Conservation (phyloP, 2,888 invertebrate species). For the Celastrina argiolus region DNA sequence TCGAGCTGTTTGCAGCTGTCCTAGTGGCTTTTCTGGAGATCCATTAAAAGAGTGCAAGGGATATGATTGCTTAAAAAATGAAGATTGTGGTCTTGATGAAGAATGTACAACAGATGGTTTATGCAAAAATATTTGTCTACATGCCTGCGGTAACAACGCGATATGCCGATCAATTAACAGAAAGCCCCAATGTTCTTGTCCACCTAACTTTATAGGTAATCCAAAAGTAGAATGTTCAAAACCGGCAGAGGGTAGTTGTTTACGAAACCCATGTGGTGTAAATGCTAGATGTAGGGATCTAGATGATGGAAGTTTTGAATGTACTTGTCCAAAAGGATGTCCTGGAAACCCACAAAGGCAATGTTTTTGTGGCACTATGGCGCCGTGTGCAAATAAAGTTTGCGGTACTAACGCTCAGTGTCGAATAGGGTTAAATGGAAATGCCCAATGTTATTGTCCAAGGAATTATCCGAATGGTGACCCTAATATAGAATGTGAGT, state of each 20-base stretch:
- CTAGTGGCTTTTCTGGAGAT: slow-evolving; percentile 90
- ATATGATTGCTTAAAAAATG: slow-evolving; percentile 86
- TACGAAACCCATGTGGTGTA: slow-evolving; percentile 89
- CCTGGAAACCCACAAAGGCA: slow-evolving; percentile 88
- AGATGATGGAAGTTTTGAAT: slow-evolving; percentile 86
- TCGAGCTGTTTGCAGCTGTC: slow-evolving; percentile 90
- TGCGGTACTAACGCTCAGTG: slow-evolving; percentile 92
- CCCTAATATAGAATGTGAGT: slow-evolving; percentile 90
- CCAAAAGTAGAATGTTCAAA: slow-evolving; percentile 86
- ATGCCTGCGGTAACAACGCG: slow-evolving; percentile 89
- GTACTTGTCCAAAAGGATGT: slow-evolving; percentile 88
- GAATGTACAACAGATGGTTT: slow-evolving; percentile 82
- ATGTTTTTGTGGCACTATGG: slow-evolving; percentile 86
- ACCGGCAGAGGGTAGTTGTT: slow-evolving; percentile 84
- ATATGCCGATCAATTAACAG: slow-evolving; percentile 89
- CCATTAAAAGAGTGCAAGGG: slow-evolving; percentile 85
- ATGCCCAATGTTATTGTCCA: slow-evolving; percentile 91
- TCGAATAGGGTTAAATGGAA: slow-evolving; percentile 81
- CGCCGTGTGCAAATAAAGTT: slow-evolving; percentile 86
- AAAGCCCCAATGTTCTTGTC: slow-evolving; percentile 89
- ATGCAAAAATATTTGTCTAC: slow-evolving; percentile 90
- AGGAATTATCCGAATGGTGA: slow-evolving; percentile 89
- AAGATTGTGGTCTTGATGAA: slow-evolving; percentile 88
- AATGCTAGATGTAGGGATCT: slow-evolving; percentile 90
- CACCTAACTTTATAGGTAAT: slow-evolving; percentile 87